A percentile compares a stretch with the other conserved stretches of the same genome.
Conservation (phyloP, 2,888 invertebrate species). For the Odontothrips loti region DNA sequence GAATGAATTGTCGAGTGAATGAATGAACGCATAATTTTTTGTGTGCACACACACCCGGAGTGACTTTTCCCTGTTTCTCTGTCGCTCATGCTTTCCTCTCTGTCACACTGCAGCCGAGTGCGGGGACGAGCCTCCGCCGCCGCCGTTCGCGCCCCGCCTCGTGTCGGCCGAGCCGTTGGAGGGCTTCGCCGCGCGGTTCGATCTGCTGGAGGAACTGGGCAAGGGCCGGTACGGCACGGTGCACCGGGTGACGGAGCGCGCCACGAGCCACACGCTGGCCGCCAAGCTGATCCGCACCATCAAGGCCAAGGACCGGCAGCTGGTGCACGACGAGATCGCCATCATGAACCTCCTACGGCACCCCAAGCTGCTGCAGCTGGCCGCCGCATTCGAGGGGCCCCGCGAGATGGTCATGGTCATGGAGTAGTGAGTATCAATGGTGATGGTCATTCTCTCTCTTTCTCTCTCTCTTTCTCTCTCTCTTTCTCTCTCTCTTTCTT, state of each 20-base stretch:
- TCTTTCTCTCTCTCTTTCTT: no score
- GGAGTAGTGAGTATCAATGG: conserved; percentile 83
- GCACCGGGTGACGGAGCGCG: conserved; percentile 63
- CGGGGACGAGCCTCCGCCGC: conserved; percentile 35
- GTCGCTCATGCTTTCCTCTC: no score
- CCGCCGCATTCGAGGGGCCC: conserved; percentile 73
- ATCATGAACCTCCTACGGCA: conserved; percentile 82
- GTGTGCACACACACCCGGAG: no score
- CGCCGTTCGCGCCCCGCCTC: conserved; percentile 43
- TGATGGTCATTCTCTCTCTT: conserved; percentile 24
- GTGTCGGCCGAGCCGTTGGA: conserved; percentile 52
- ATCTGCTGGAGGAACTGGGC: conserved; percentile 67
- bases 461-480: no score
- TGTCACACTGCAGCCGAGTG: neutral
- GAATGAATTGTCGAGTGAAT: no score
- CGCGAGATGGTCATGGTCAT: conserved; percentile 80
- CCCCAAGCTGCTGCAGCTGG: conserved; percentile 76
- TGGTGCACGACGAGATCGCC: conserved; percentile 75
- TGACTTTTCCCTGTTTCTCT: no score
- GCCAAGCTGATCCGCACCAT: conserved; percentile 78
- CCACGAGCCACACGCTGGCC: conserved; percentile 62
- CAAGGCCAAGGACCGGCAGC: conserved; percentile 66
- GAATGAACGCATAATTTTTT: no score
- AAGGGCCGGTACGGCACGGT: conserved; percentile 72
- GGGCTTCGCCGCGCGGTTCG: conserved; percentile 59